Base-by-base conservation (phyloP, 2,797 vertebrate species). In the Siniperca scherzeri region DNA sequence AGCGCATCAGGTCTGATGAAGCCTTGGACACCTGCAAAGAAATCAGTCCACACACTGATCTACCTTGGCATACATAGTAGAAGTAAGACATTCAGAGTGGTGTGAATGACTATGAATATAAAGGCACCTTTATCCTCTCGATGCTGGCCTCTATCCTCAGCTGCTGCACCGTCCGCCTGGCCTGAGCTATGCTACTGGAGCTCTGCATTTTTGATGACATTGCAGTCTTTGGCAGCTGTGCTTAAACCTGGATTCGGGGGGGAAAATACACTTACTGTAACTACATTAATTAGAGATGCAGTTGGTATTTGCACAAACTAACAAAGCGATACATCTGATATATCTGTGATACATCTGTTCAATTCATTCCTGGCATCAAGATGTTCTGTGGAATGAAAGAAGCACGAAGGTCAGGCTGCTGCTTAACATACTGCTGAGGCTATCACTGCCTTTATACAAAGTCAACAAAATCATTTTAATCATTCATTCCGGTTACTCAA, bases 1-100 rank as follows among this genome's bases (percentile, higher is more conserved):
- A 99, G 69, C 97, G 96, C 98, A 98, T 97, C 16, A 98, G 96
- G 89, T 99, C 98, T 0, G 97, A 97, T 0, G 97, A 98, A 0
- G 97, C 98, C 87, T 99, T 99, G 30, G 98, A 99, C 78, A 98
- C 96, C 98, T 99, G 93, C 12, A 17, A 17, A 77, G 33, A 62
- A 77, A 84, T 30, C 53, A 72, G n/a, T 38, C 19, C 48, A 78
- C 36, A 69, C 21, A 14, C 7, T 62, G 38, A 83, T 77, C 22
- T 4, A 68, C 44, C 33, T 30, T 8, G n/a, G 60, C 56, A 61
- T 11, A 50, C 36, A 78, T 21, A 27, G n/a, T 2, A 68, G 19
- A 59, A 55, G 21, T 8, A 53, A 36, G 62, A 36, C 27, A 27
- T 16, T 48, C 14, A 64, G n/a, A 22, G 42, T n/a, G 14, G n/a